Conservation (phyloP, 2,888 invertebrate species). For the Sturmia bella region DNA sequence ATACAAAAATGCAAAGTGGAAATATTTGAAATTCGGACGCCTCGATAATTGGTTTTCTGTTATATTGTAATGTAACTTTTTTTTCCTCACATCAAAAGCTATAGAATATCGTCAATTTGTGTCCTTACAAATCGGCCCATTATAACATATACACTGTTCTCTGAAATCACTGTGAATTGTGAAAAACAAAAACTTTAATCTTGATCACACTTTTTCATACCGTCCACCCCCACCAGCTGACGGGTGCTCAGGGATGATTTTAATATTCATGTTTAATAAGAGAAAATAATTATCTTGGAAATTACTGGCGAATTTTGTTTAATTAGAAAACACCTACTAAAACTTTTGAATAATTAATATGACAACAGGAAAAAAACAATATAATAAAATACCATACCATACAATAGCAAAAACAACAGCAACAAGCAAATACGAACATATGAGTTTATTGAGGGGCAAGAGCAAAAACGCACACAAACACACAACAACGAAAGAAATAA, state of each 20-base stretch:
- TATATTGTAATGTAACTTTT: too few species aligned
- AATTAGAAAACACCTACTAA: slow-evolving; percentile 69
- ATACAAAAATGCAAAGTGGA: too few species aligned
- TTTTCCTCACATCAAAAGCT: too few species aligned
- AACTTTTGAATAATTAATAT: slow-evolving; percentile 68
- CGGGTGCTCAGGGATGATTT: slow-evolving; percentile 18
- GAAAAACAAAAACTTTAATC: not conserved
- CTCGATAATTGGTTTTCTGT: too few species aligned
- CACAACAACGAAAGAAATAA: not conserved
- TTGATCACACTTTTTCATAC: too few species aligned
- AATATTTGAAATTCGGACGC: too few species aligned
- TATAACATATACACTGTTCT: too few species aligned
- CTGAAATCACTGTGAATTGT: not conserved
- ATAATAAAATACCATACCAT: not conserved
- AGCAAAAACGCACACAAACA: slow-evolving; percentile 8
- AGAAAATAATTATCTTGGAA: slow-evolving; percentile 50
- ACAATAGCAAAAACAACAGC: slow-evolving; percentile 4
- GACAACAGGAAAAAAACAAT: slow-evolving; percentile 30
- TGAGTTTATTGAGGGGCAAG: slow-evolving; percentile 34
- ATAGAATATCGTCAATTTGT: too few species aligned
- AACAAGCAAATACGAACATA: slow-evolving; percentile 39
- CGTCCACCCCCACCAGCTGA: not conserved
- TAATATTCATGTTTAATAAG: slow-evolving; percentile 50
- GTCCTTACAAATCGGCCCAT: too few species aligned
- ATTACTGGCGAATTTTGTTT: slow-evolving; percentile 41